These are phyloP conservation scores for Prolemur simus DNA, from an alignment of 2,113 vertebrate genomes.

Conservation along the genomic window DNA sequence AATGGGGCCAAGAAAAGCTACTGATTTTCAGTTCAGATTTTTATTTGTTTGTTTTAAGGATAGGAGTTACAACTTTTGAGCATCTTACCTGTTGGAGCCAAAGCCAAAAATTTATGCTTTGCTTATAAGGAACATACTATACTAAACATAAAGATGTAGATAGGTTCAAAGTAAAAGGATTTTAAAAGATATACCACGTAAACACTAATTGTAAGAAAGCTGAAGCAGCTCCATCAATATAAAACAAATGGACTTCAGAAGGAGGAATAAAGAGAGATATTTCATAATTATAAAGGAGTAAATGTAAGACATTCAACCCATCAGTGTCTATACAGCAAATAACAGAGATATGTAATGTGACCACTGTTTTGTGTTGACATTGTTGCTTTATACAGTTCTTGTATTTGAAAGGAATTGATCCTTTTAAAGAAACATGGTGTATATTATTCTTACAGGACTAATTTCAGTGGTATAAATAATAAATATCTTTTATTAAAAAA, in stretches of 20 bases:
- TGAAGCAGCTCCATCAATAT: background rate
- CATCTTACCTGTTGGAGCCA: background rate
- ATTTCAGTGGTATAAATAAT: conserved; percentile 88
- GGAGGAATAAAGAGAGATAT: background rate
- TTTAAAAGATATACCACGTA: background rate
- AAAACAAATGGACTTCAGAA: background rate
- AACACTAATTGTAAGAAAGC: background rate
- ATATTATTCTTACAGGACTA: conserved; percentile 88
- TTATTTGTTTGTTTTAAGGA: background rate
- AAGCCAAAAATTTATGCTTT: background rate
- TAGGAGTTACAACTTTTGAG: background rate
- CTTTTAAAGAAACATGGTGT: conserved; percentile 86
- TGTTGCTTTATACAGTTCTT: conserved; percentile 84
- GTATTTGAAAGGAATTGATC: conserved; percentile 84
- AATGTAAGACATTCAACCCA: background rate
- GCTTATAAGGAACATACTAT: background rate
- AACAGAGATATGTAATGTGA: conserved; percentile 76
- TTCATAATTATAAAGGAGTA: background rate
- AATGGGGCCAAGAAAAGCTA: background rate
- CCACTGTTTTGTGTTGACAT: conserved; percentile 84
- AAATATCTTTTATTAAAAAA: conserved; percentile 87
- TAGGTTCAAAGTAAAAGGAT: background rate
- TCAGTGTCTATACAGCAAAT: background rate
- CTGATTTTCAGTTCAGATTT: background rate
- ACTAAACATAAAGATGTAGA: background rate